Conservation (phyloP, 2,113 vertebrate species). For the Phalacrocorax carbo region DNA sequence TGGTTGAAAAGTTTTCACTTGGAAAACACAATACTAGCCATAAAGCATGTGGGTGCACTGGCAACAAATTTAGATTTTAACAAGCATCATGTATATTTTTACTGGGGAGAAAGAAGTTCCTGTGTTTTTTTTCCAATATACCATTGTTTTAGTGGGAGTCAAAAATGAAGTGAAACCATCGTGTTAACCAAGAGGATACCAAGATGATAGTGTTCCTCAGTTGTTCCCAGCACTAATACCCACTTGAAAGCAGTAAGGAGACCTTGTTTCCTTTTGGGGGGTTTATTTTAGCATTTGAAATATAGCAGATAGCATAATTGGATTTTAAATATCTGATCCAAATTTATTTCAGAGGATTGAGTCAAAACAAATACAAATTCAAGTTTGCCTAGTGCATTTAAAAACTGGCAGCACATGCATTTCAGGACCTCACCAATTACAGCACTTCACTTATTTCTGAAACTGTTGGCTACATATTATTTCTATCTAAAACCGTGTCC, state of each 20-base stretch:
- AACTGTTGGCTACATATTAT: not conserved
- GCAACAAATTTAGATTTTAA: slow-evolving; percentile 10
- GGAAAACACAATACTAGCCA: not conserved
- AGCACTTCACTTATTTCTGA: slow-evolving; percentile 38
- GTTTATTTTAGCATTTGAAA: slow-evolving; percentile 61
- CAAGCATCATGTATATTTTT: slow-evolving; percentile 48
- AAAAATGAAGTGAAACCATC: slow-evolving; percentile 35
- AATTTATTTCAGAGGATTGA: slow-evolving; percentile 53
- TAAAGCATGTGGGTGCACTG: not conserved
- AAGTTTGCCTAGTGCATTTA: slow-evolving; percentile 7
- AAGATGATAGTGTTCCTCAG: slow-evolving; percentile 50
- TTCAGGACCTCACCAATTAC: slow-evolving; percentile 45
- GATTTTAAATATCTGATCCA: slow-evolving; percentile 66
- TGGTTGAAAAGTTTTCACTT: not conserved
- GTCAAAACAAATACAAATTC: slow-evolving; percentile 63
- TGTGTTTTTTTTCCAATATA: slow-evolving; percentile 39
- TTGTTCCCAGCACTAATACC: slow-evolving; percentile 69
- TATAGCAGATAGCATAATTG: slow-evolving; percentile 58
- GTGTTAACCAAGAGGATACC: slow-evolving; percentile 43
- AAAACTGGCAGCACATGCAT: not conserved
- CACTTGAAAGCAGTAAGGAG: slow-evolving; percentile 65
- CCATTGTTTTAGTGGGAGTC: slow-evolving; percentile 50
- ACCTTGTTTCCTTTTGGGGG: slow-evolving; percentile 37
- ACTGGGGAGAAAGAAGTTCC: slow-evolving; percentile 26
- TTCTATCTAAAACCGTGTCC: slow-evolving; percentile 33